Base-by-base conservation (phyloP, 30 jellyfish, hydroid and myxozoan genomes). In the Nemopilema nomurai region DNA sequence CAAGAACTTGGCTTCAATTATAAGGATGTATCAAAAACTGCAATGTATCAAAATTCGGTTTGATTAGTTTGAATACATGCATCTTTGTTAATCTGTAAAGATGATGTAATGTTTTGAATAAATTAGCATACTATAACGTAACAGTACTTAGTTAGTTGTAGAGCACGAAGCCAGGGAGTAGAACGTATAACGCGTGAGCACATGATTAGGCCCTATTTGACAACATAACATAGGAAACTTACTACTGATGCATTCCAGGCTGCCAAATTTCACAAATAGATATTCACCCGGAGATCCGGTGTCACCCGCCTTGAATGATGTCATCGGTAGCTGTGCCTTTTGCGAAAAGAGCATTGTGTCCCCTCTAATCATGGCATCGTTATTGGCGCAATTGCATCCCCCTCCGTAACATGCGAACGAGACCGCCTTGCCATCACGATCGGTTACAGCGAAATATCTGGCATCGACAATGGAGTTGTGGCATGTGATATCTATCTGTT, bases 221-320 rank as follows among this genome's bases (percentile, higher is more conserved):
- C n/a, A n/a, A n/a, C n/a, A 68, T 24, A 68, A 13, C 3, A 28
- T 71, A 18, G 30, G 69, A 24, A 16, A 77, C 77, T 77, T 62
- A 77, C 87, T 57, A 23, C 77, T 57, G 65, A 4, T 13, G 66
- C 87, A 77, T 17, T 4, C 50, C 62, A 77, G 65, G 66, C 27
- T 63, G 51, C 78, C 87, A 29, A 77, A 18, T 31, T 23, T n/a
- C n/a, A n/a, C 33, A 8, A 77, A 30, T 53, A 6, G n/a, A n/a
- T n/a, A n/a, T 26, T 77, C 87, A 3, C 4, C 1, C 1, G 77
- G 18, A n/a, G 24, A 41, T 16, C 87, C 87, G 20, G 87, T 77
- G 31, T 77, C 87, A 4, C 87, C 87, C 6, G 49, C 87, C 25
- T 66, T 53, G 1, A 62, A 28, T 16, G 76, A 8, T 3, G 79